Evolutionary conservation across 2,113 vertebrate genomes (phyloP), one percentile per base, ranked within the genome.

Genomic region (Stictonetta naevosa): DNA sequence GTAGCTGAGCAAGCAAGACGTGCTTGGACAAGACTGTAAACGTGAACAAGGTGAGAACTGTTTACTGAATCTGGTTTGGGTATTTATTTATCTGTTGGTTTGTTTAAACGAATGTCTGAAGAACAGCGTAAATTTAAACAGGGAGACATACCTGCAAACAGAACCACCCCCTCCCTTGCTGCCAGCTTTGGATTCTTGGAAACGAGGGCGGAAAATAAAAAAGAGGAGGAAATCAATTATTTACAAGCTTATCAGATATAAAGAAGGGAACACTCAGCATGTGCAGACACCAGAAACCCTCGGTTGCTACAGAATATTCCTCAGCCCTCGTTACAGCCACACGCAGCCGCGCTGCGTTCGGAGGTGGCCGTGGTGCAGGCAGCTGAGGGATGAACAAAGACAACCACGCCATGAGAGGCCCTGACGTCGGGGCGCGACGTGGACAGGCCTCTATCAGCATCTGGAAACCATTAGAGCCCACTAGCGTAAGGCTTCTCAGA

Each of bases 381-480:
- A 48, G 72, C 36, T 6, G 2, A 59, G 0, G 22, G 67, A 18
- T 4, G 19, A 25, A 33, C 55, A 34, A 2, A 29, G 33, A 11
- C 34, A 34, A 13, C 28, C 5, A 2, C 2, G 55, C 42, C 25
- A 4, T 14, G 8, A 53, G 42, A 79, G 55, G 46, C 81, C 33
- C 2, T 2, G 5, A 26, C 6, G 7, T 36, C 79, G 40, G 68
- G 86, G 42, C 1, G 0, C 60, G 38, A 10, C 40, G 13, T 1
- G 8, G 88, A 19, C 72, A 74, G 83, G 25, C 52, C 60, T 25
- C 90, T 59, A 40, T 42, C 85, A 73, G 78, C 87, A 88, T 86
- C 90, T 92, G 94, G 87, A 90, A 93, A 8, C n/a, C 87, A 85
- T 91, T 31, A 83, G 50, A 90, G 87, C 68, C 66, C 58, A 17